phyloP scores from a whole-genome alignment of 2,113 vertebrate genomes.

The Gobio gobio region DNA sequence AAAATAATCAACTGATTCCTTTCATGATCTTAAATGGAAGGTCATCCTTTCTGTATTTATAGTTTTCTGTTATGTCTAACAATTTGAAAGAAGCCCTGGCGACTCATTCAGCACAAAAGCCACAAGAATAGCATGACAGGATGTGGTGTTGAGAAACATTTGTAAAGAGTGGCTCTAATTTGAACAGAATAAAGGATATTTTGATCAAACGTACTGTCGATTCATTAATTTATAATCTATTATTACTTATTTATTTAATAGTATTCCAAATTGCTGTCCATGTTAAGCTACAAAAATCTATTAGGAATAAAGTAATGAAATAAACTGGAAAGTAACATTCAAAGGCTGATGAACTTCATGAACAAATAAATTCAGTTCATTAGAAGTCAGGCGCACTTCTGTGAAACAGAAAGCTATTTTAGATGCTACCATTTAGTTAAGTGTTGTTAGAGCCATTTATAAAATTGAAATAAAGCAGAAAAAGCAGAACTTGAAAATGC shows the following conservation, averaged over 20 bases:
- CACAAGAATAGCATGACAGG: constrained; percentile 21
- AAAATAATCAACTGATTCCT: neutral
- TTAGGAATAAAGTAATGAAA: neutral
- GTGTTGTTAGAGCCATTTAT: constrained; percentile 60
- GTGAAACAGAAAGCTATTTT: neutral
- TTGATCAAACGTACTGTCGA: constrained; percentile 30
- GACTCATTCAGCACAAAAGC: constrained; percentile 10
- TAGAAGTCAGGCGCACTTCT: neutral
- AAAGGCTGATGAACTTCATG: neutral
- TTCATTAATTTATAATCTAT: neutral
- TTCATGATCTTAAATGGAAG: constrained; percentile 10
- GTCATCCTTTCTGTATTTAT: constrained; percentile 3
- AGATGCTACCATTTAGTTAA: constrained; percentile 45
- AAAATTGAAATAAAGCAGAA: constrained; percentile 57
- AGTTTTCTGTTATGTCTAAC: constrained; percentile 20
- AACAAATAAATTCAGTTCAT: neutral
- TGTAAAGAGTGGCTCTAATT: neutral
- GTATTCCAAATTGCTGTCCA: neutral
- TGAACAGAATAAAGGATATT: constrained; percentile 2
- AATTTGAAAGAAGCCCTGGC: neutral
- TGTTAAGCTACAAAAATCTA: neutral
- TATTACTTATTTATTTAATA: neutral
- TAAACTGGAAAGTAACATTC: neutral
- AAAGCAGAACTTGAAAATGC: neutral
- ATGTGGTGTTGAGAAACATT: neutral